Conservation (phyloP, 2,888 invertebrate species). For the Nephrocerus scutellatus region DNA sequence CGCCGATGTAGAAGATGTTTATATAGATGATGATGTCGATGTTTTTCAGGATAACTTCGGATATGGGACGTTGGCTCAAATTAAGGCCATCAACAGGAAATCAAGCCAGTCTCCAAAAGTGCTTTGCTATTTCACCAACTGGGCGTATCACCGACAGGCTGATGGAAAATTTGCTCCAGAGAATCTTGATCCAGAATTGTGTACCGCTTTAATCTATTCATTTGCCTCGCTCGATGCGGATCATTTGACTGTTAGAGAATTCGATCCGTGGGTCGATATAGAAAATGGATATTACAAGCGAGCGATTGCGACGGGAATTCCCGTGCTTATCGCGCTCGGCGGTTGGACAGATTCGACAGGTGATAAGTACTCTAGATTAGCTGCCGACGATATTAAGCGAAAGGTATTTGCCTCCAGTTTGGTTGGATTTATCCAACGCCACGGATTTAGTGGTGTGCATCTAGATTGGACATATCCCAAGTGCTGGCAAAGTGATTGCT, state of each 20-base stretch:
- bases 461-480: conserved; percentile 93
- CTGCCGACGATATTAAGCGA: conserved; percentile 59
- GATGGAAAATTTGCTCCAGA: conserved; percentile 83
- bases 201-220: conserved; percentile 84
- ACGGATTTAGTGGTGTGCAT: conserved; percentile 81
- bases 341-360: conserved; percentile 93
- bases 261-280: conserved; percentile 82
- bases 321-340: conserved; percentile 75
- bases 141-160: conserved; percentile 77
- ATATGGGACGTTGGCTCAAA: conserved; percentile 28
- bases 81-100: conserved; percentile 29
- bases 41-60: conserved; percentile 25
- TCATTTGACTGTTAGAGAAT: conserved; percentile 66
- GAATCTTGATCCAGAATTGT: conserved; percentile 70
- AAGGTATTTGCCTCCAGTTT: conserved; percentile 63
- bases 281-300: conserved; percentile 79
- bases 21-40: conserved; percentile 31
- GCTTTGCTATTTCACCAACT: conserved; percentile 82
- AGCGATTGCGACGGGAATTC: conserved; percentile 59
- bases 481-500: conserved; percentile 87
- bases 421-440: conserved; percentile 62
- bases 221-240: conserved; percentile 81
- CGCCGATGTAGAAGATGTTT: conserved; percentile 29
- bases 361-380: conserved; percentile 76
- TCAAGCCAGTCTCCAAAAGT: conserved; percentile 50